phyloP scores from a whole-genome alignment of 2,113 vertebrate species.

The Patagioenas fasciata region DNA sequence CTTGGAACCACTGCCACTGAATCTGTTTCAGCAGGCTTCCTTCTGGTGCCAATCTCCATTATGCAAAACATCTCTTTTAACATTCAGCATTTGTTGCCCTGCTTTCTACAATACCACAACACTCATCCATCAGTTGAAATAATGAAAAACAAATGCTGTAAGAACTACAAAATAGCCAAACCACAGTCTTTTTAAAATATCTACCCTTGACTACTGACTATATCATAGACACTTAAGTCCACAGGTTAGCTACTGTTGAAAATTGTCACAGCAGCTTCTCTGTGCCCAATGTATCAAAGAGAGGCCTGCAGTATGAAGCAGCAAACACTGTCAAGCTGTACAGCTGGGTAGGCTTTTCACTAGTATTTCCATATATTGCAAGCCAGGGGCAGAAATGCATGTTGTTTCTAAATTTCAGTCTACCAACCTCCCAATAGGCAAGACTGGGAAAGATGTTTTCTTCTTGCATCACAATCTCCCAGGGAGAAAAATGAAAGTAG shows the following conservation, averaged over 20 bases:
- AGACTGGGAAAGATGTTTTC: not conserved
- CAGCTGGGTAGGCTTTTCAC: not conserved
- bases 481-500: rapidly evolving
- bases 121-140: not conserved
- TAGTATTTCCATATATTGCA: not conserved
- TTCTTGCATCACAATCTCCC: not conserved
- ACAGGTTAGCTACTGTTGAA: not conserved
- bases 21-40: not conserved
- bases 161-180: not conserved
- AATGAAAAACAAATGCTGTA: not conserved
- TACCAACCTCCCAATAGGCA: not conserved
- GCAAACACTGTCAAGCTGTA: not conserved
- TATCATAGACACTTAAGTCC: rapidly evolving
- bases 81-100: not conserved
- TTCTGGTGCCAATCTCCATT: not conserved
- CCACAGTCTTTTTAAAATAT: rapidly evolving
- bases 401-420: not conserved
- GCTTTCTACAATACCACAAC: not conserved
- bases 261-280: not conserved
- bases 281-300: not conserved
- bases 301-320: not conserved
- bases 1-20: not conserved
- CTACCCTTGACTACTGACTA: not conserved
- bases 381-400: rapidly evolving
- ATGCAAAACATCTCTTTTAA: not conserved